Conservation (phyloP, 2,888 invertebrate genomes). For the Tenthredo distinguenda region DNA sequence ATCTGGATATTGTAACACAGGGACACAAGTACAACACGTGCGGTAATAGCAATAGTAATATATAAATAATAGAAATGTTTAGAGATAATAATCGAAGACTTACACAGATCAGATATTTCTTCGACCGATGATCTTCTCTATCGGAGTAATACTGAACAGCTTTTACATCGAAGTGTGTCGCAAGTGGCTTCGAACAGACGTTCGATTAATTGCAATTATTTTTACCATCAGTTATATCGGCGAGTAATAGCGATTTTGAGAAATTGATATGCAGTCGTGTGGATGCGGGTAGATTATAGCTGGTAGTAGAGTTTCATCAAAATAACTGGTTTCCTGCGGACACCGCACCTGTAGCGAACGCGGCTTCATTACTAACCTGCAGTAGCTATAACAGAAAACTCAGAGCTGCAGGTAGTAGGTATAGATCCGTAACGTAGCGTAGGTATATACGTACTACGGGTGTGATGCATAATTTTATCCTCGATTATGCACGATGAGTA, state of each 20-base stretch:
- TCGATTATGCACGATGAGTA: background rate
- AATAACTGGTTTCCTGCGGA: background rate
- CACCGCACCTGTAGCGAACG: background rate
- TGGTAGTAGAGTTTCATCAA: background rate
- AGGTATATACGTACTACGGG: background rate
- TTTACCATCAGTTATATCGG: background rate
- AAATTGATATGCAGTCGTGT: background rate
- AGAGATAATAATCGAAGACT: background rate
- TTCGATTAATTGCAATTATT: background rate
- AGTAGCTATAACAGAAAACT: background rate
- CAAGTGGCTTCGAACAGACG: background rate
- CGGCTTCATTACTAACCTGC: background rate
- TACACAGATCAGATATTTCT: background rate
- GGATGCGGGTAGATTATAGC: background rate
- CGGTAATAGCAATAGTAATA: background rate
- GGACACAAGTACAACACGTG: background rate
- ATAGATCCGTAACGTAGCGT: background rate
- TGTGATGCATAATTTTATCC: background rate
- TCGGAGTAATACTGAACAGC: background rate
- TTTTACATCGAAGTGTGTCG: background rate
- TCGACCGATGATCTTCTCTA: background rate
- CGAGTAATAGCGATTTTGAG: background rate
- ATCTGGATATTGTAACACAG: background rate
- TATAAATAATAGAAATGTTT: background rate
- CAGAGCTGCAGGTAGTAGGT: background rate